Percentiles rank a stretch among this genome's conserved stretches.
Evolutionary conservation across 2,113 vertebrate genomes (phyloP).

Genomic region (Apodemus sylvaticus): DNA sequence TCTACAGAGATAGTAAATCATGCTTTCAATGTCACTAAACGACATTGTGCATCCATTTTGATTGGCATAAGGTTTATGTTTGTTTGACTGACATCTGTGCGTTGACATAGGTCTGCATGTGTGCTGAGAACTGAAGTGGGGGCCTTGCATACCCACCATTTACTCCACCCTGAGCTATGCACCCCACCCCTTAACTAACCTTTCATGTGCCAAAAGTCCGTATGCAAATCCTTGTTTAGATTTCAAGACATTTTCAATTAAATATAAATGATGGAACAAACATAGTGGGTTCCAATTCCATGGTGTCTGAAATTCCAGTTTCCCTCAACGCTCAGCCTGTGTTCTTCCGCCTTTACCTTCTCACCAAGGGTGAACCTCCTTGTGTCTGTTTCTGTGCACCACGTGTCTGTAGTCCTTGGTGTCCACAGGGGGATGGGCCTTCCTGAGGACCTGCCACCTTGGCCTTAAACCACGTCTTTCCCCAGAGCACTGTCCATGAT

Average conservation of each 20-base stretch:
- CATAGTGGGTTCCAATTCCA: accelerated
- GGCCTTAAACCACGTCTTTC: not conserved
- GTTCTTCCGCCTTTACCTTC: not conserved
- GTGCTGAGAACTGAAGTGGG: not conserved
- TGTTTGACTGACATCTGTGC: not conserved
- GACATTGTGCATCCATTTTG: not conserved
- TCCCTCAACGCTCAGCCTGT: not conserved
- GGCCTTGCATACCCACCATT: not conserved
- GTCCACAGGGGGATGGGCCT: not conserved
- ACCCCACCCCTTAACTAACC: not conserved
- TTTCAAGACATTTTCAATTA: not conserved
- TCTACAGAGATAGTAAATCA: not conserved
- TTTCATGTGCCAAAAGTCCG: not conserved
- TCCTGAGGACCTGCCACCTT: not conserved
- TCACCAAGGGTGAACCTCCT: not conserved
- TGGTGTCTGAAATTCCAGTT: not conserved
- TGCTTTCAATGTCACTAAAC: not conserved
- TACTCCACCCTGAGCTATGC: not conserved
- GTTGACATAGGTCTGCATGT: not conserved
- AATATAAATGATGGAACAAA: not conserved
- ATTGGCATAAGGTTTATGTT: not conserved
- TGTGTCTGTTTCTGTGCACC: no score
- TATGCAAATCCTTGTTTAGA: not conserved
- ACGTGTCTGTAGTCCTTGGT: no score
- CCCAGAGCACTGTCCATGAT: conserved; percentile 89